Evolutionary conservation across 2,888 invertebrate species (phyloP).

Genomic region (Pogonocherus hispidulus): DNA sequence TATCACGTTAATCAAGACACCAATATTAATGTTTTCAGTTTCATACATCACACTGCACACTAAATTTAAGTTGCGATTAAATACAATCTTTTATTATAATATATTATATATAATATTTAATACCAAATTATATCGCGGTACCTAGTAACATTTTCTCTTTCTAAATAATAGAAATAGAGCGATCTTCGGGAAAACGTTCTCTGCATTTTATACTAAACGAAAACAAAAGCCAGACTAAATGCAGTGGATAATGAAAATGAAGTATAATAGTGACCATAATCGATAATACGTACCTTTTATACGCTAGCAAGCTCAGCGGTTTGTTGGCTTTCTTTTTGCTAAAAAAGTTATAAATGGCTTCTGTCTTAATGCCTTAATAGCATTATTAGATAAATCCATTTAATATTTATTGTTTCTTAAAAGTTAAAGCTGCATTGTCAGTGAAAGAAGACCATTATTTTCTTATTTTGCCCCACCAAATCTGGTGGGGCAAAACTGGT

Average conservation of each 20-base stretch:
- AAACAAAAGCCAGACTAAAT: neutral
- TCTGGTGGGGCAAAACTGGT: slow-evolving; percentile 9
- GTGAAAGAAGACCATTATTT: slow-evolving; percentile 26
- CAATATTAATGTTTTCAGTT: too few species aligned
- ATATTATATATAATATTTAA: too few species aligned
- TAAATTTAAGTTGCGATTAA: too few species aligned
- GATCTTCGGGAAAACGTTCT: too few species aligned
- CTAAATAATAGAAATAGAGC: too few species aligned
- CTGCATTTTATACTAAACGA: neutral
- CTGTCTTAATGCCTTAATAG: slow-evolving; percentile 54
- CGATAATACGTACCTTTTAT: slow-evolving; percentile 19
- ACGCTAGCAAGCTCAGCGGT: slow-evolving; percentile 18
- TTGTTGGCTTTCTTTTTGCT: slow-evolving; percentile 12
- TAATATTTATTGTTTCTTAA: slow-evolving; percentile 31
- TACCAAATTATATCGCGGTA: too few species aligned
- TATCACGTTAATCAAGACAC: too few species aligned
- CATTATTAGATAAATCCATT: slow-evolving; percentile 49
- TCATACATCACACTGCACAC: too few species aligned
- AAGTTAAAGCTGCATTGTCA: slow-evolving; percentile 28
- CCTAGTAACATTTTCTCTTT: too few species aligned
- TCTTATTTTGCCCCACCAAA: slow-evolving; percentile 19
- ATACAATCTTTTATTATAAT: too few species aligned
- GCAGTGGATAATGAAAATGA: slow-evolving; percentile 2
- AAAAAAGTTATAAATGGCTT: slow-evolving; percentile 41
- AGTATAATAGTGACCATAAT: slow-evolving; percentile 12